A percentile compares a stretch with the other conserved stretches of the same genome.
Evolutionary conservation across 2,113 vertebrate genomes (phyloP).

Genomic region (Sapajus apella): DNA sequence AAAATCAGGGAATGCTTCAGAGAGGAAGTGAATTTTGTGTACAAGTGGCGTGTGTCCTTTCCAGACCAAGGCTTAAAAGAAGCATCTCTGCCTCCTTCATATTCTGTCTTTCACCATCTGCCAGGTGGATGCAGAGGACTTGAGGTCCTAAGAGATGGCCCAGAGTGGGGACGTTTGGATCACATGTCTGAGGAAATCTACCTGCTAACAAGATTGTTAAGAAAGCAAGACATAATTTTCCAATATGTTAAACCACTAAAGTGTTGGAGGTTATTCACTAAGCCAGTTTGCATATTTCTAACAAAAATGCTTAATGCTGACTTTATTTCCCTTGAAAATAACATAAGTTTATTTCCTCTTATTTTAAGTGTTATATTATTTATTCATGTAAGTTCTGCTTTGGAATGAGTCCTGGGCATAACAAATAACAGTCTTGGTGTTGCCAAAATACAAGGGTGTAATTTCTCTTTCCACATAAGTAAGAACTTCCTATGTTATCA

Average conservation of each 20-base stretch:
- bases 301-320: background rate
- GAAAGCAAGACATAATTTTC: background rate
- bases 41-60: background rate
- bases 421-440: background rate
- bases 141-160: background rate
- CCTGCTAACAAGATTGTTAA: background rate
- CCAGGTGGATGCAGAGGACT: accelerated
- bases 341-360: background rate
- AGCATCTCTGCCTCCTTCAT: background rate
- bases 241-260: background rate
- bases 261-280: background rate
- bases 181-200: background rate
- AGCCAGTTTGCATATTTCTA: background rate
- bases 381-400: background rate
- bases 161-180: background rate
- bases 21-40: background rate
- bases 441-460: background rate
- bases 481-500: background rate
- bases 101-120: background rate
- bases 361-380: background rate
- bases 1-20: background rate
- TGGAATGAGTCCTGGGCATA: background rate
- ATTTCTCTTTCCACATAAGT: background rate
- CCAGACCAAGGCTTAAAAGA: background rate
- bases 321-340: background rate